Conservation (phyloP, 2,888 invertebrate species). For the Ormyrus pomaceus region DNA sequence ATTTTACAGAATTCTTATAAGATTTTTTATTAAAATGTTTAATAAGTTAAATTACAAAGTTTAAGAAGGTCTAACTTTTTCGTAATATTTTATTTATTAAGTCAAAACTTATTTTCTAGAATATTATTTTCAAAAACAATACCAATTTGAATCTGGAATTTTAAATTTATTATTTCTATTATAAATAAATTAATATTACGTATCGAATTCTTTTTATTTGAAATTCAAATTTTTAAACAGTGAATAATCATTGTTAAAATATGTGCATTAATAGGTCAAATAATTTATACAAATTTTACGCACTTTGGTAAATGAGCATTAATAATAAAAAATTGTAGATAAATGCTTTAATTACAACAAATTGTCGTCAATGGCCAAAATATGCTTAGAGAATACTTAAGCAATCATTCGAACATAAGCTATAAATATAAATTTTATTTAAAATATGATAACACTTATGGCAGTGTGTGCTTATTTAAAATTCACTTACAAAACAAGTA, state of each 20-base stretch:
- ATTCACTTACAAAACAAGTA: conserved; percentile 49
- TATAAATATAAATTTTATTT: conserved; percentile 49
- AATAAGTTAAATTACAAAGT: too few species aligned
- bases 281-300: conserved; percentile 55
- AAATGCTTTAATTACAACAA: conserved; percentile 51
- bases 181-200: conserved; percentile 1
- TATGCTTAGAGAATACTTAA: conserved; percentile 40
- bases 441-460: conserved; percentile 55
- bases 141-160: too few species aligned
- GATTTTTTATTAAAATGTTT: too few species aligned
- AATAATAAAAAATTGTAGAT: conserved; percentile 50
- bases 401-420: conserved; percentile 39
- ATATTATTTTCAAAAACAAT: too few species aligned
- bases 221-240: conserved; percentile 47
- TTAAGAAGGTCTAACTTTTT: too few species aligned
- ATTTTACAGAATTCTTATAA: too few species aligned
- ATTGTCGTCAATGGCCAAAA: conserved; percentile 44
- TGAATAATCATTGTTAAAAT: conserved; percentile 42
- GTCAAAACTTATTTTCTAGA: too few species aligned
- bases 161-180: too few species aligned
- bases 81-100: too few species aligned
- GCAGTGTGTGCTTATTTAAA: conserved; percentile 55
- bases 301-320: conserved; percentile 56
- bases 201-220: conserved; percentile 54
- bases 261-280: conserved; percentile 42